These are phyloP conservation scores for Meteorus colon DNA, from an alignment of 2,888 invertebrate species.

Conservation along the genomic window DNA sequence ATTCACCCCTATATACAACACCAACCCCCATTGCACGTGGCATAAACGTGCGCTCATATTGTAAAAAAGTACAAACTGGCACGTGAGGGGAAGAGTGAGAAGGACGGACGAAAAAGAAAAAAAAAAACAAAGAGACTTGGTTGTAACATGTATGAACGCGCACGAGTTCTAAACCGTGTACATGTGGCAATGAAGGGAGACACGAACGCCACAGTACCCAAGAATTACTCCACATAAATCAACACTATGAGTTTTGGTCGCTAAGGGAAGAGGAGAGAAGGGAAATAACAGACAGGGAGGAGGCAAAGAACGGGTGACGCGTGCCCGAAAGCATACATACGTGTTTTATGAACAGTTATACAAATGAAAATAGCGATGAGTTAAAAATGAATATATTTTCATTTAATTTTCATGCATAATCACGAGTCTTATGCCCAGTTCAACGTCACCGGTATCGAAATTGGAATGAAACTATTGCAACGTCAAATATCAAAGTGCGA, in stretches of 20 bases:
- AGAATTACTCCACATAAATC: conserved; percentile 26
- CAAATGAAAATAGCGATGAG: not conserved
- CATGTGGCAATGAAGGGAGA: not conserved
- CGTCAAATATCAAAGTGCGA: no score
- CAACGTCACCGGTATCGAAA: no score
- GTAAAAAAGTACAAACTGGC: not conserved
- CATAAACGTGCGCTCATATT: not conserved
- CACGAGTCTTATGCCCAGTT: no score
- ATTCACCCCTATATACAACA: no score
- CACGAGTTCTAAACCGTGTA: conserved; percentile 5
- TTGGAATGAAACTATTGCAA: no score
- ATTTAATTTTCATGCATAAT: not conserved
- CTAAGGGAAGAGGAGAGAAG: not conserved
- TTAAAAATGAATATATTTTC: not conserved
- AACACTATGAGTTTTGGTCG: conserved; percentile 11
- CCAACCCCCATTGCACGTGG: conserved; percentile 1
- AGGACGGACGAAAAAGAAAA: not conserved
- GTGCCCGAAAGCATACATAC: conserved; percentile 28
- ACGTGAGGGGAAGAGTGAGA: not conserved
- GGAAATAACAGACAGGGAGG: not conserved
- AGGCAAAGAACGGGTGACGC: conserved; percentile 26
- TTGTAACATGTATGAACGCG: not conserved
- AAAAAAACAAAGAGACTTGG: not conserved
- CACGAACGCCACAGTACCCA: not conserved
- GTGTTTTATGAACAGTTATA: conserved; percentile 31